Percentiles rank a stretch among this genome's conserved stretches.
Evolutionary conservation across 53 echinoderm and acorn worm genomes (phyloP).

Genomic region (Hippasteria phrygiana): DNA sequence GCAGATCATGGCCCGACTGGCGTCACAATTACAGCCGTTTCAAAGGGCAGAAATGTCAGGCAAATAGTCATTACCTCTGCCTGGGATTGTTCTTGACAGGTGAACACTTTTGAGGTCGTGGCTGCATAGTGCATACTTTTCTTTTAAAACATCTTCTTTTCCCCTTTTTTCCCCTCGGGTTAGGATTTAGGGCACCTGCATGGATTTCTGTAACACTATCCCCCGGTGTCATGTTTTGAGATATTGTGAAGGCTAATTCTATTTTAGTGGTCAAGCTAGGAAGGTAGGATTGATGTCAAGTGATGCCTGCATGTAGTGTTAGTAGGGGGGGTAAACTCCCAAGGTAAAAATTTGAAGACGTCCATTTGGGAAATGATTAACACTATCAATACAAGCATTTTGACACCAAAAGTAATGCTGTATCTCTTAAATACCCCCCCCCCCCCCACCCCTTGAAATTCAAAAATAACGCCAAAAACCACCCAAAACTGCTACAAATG

Average conservation of each 20-base stretch:
- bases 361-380: neutral
- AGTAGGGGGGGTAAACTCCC: no score
- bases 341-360: no score
- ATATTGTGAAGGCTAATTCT: neutral
- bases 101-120: neutral
- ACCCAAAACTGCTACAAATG: no score
- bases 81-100: neutral
- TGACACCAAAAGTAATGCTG: no score
- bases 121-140: neutral
- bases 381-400: no score
- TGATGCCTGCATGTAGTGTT: neutral
- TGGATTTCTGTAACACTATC: neutral
- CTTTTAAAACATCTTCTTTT: neutral
- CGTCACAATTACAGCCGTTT: constrained; percentile 24
- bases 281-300: neutral
- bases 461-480: no score
- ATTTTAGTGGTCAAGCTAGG: neutral
- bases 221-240: neutral
- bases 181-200: neutral
- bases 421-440: no score
- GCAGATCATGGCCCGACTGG: neutral
- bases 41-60: constrained; percentile 11
- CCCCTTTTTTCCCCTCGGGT: neutral
- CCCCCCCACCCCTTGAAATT: no score
- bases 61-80: constrained; percentile 6